These are phyloP conservation scores for Odontamblyopus lacepedii DNA, from an alignment of 2,797 vertebrate species.

Conservation along the genomic window DNA sequence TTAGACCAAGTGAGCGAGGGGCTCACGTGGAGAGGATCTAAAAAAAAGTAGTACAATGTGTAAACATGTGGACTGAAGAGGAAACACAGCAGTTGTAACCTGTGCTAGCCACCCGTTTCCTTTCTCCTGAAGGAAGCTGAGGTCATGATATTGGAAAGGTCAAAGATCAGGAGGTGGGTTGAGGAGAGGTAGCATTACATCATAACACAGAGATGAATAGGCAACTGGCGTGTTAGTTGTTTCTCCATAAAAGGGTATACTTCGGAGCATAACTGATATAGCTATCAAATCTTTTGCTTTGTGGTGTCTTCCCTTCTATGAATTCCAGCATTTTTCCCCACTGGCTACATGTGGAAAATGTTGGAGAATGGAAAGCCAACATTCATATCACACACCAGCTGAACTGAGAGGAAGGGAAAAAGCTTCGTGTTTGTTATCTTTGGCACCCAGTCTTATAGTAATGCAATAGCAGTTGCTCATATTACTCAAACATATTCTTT, in stretches of 20 bases:
- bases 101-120: slow-evolving; percentile 37
- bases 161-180: slow-evolving; percentile 44
- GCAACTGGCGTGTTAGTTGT: slow-evolving; percentile 3
- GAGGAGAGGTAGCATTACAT: slow-evolving; percentile 27
- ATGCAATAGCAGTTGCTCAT: slow-evolving; percentile 41
- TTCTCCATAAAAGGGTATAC: neutral
- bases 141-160: slow-evolving; percentile 41
- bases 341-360: slow-evolving; percentile 55
- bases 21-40: slow-evolving; percentile 9
- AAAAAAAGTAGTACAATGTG: neutral
- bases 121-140: slow-evolving; percentile 42
- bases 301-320: slow-evolving; percentile 33
- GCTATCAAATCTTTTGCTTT: neutral
- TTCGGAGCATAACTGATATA: slow-evolving; percentile 6
- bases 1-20: slow-evolving; percentile 27
- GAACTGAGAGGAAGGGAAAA: slow-evolving; percentile 40
- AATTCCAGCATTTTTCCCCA: slow-evolving; percentile 44
- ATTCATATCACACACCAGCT: slow-evolving; percentile 39
- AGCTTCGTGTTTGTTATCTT: slow-evolving; percentile 53
- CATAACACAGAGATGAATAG: slow-evolving; percentile 23
- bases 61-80: slow-evolving; percentile 15
- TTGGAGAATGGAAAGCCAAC: slow-evolving; percentile 43
- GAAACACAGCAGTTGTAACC: slow-evolving; percentile 33
- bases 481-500: slow-evolving; percentile 56
- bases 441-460: slow-evolving; percentile 42